phyloP scores from a whole-genome alignment of 92 coral and sea anemone species.

The Siderastrea siderea region DNA sequence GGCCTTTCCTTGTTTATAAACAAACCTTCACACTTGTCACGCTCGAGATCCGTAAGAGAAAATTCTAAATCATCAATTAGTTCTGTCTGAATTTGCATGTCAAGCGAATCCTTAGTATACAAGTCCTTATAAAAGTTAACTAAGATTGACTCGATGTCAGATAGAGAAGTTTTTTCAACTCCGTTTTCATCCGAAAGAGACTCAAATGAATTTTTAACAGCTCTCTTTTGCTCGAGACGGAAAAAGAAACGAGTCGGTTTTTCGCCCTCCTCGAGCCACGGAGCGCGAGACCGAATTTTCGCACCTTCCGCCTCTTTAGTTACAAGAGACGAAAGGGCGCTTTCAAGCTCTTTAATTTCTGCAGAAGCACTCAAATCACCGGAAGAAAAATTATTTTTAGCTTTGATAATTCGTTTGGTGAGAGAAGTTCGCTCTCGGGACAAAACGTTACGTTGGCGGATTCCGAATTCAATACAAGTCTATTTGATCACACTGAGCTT shows the following conservation, averaged over 20 bases:
- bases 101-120: background rate
- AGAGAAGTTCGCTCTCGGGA: background rate
- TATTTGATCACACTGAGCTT: background rate
- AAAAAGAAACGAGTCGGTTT: constrained; percentile 18
- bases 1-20: background rate
- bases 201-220: background rate
- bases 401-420: background rate
- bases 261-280: constrained; percentile 33
- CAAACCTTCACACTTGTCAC: background rate
- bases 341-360: background rate
- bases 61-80: constrained; percentile 6
- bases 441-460: background rate
- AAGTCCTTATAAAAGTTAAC: background rate
- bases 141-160: background rate
- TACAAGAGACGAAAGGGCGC: background rate
- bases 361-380: background rate
- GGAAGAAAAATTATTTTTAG: background rate
- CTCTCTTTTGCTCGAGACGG: background rate
- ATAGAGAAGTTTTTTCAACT: background rate
- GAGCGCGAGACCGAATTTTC: constrained; percentile 12
- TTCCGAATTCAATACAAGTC: background rate
- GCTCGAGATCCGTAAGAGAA: background rate
- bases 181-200: background rate
- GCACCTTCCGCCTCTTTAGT: background rate
- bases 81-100: constrained; percentile 2